These are phyloP conservation scores for Setipinna tenuifilis DNA, from an alignment of 2,797 vertebrate species.

Conservation along the genomic window DNA sequence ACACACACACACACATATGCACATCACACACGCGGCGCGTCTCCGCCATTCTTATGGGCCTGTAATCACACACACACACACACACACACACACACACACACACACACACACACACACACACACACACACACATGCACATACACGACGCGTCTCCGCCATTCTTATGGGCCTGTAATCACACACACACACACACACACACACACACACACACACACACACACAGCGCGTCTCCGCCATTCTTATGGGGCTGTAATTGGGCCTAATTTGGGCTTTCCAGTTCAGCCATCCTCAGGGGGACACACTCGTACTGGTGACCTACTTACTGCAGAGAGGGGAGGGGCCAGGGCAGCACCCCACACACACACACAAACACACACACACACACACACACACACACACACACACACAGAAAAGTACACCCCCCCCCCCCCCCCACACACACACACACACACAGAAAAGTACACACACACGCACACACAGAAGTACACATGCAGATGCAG, in stretches of 20 bases:
- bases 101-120: no score
- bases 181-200: no score
- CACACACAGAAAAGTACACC: no score
- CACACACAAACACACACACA: slow-evolving; percentile 10
- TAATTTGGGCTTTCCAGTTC: slow-evolving; percentile 46
- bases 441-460: neutral
- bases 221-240: slow-evolving; percentile 22
- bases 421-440: neutral
- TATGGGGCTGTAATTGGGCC: slow-evolving; percentile 20
- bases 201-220: no score
- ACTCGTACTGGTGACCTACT: slow-evolving; percentile 54
- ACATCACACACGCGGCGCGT: no score
- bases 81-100: no score
- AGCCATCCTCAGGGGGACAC: slow-evolving; percentile 38
- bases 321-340: slow-evolving; percentile 41
- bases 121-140: no score
- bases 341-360: neutral
- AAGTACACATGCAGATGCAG: neutral
- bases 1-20: no score
- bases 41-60: no score
- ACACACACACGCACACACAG: neutral
- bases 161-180: no score
- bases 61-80: no score
- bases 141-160: no score
- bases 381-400: neutral